A percentile compares a stretch with the other conserved stretches of the same genome.
Conservation (phyloP, 2,113 vertebrate species). For the Noturus placidus region DNA sequence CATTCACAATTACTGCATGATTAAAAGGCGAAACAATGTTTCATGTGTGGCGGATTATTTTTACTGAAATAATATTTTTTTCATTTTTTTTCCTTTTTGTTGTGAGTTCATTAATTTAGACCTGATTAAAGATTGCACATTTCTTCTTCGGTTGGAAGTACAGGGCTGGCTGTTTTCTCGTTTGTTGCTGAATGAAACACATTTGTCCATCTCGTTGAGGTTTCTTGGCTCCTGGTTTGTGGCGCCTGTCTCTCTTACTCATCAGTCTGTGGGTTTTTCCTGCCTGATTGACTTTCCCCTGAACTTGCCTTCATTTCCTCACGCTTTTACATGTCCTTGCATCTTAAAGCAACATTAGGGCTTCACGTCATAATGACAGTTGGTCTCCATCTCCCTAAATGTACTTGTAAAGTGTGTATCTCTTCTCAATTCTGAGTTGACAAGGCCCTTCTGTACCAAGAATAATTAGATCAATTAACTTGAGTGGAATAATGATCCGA, state of each 20-base stretch:
- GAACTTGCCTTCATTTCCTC: conserved; percentile 39
- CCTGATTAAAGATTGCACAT: conserved; percentile 1
- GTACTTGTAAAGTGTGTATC: conserved; percentile 50
- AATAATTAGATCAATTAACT: conserved; percentile 79
- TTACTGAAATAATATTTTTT: not conserved
- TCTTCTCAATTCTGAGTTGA: conserved; percentile 45
- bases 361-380: conserved; percentile 64
- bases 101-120: conserved; percentile 15
- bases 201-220: conserved; percentile 41
- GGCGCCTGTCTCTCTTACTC: conserved; percentile 56
- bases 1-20: conserved; percentile 17
- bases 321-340: conserved; percentile 58
- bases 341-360: conserved; percentile 68
- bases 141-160: not conserved
- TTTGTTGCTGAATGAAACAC: conserved; percentile 35
- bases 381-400: conserved; percentile 63
- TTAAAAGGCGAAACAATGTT: conserved; percentile 16
- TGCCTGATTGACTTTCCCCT: conserved; percentile 46
- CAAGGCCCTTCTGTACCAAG: conserved; percentile 52
- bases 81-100: not conserved
- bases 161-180: not conserved
- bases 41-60: conserved; percentile 14
- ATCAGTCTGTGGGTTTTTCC: conserved; percentile 51
- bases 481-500: conserved; percentile 62
- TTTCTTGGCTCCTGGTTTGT: conserved; percentile 55